Evolutionary conservation across 2,113 vertebrate species (phyloP), one percentile per base, ranked within the genome.

Genomic region (Gnathonemus echidnorhynchus): DNA sequence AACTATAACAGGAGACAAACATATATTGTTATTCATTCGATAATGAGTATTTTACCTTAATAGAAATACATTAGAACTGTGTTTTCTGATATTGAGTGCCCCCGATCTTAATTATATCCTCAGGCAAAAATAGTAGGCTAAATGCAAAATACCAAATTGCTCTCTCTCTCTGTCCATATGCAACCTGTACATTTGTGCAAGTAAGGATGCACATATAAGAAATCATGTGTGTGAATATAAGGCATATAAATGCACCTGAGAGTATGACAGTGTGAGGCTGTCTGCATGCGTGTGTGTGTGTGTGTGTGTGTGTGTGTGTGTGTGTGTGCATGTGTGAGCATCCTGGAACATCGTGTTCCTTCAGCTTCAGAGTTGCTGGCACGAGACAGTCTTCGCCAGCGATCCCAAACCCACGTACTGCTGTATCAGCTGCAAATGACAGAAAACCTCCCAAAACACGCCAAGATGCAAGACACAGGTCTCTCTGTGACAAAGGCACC

Each of bases 261-360:
- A 92, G 13, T 2, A 74, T 42, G 49, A 53, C 89, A 58, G 50
- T 58, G 58, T 84, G 52, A 84, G 91, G 27, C 56, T 85, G 62
- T 70, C 86, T 91, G 87, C 48, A 50, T 91, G 56, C 39, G 58
- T 80, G 62, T 31, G 8, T 90, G 13, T 62, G 35, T 91, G 87
- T 70, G 58, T 62, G 56, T 2, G 5, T 87, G 19, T 77, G 35
- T 90, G 35, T 62, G 86, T 70, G 11, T 90, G 86, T 70, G 56
- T 91, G 13, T 83, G 39, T 91, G 39, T 83, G 86, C 56, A 9
- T 90, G 89, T 66, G 74, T 85, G 87, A 90, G 92, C 86, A 89
- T n/a, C 85, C 91, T 90, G 94, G 95, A 95, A 96, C 95, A 96
- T 94, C 93, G 94, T 96, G 96, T 96, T 96, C 96, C 93, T 92